Percentiles rank a stretch among this genome's conserved stretches.
Conservation (phyloP, 2,888 invertebrate genomes). For the Cerastis leucographa region DNA sequence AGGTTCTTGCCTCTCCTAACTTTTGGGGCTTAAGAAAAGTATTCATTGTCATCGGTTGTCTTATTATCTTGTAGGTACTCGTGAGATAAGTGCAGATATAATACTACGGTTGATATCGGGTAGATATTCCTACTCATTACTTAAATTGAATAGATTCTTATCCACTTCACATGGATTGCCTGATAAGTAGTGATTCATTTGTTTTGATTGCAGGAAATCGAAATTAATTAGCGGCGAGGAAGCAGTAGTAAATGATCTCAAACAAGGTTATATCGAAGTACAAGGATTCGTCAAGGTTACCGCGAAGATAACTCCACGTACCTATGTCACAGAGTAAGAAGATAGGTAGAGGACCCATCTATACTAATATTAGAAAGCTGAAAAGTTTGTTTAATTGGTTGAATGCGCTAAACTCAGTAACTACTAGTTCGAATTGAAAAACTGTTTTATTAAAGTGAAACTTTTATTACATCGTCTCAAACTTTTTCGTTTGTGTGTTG, state of each 20-base stretch:
- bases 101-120: not conserved
- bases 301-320: not conserved
- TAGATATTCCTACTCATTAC: not conserved
- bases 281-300: slow-evolving; percentile 22
- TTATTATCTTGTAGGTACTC: not conserved
- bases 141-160: slow-evolving; percentile 4
- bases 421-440: too few relatives aligned
- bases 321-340: too few relatives aligned
- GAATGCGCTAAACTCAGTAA: too few relatives aligned
- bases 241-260: slow-evolving; percentile 9
- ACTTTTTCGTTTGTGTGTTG: too few relatives aligned
- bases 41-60: not conserved
- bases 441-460: too few relatives aligned
- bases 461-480: too few relatives aligned
- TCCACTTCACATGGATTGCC: slow-evolving; percentile 7
- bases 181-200: slow-evolving; percentile 33
- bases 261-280: not conserved
- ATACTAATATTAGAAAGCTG: too few relatives aligned
- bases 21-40: not conserved
- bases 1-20: not conserved
- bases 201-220: slow-evolving; percentile 28
- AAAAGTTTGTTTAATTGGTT: too few relatives aligned
- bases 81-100: not conserved
- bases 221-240: slow-evolving; percentile 23
- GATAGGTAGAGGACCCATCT: too few relatives aligned